These are phyloP conservation scores for Lateolabrax maculatus DNA, from an alignment of 2,797 vertebrate genomes.

Conservation along the genomic window DNA sequence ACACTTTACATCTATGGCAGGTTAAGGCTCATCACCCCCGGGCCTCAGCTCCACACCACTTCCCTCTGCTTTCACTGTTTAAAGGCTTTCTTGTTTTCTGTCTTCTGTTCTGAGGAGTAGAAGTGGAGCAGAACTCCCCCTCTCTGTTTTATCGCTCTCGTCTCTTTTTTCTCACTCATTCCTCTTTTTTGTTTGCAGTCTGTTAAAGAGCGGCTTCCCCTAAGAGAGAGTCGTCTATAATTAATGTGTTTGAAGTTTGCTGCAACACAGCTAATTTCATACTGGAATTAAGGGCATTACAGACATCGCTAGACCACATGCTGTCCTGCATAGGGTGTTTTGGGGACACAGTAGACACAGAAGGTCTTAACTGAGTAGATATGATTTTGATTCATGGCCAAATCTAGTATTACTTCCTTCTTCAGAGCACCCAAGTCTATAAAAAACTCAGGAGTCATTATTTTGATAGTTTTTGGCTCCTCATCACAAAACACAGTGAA, in stretches of 20 bases:
- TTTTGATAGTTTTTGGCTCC: conserved; percentile 62
- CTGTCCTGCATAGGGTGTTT: conserved; percentile 51
- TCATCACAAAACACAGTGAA: conserved; percentile 62
- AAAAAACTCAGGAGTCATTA: conserved; percentile 55
- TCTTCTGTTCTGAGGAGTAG: conserved; percentile 29
- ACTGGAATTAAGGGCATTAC: conserved; percentile 76
- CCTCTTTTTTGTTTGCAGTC: conserved; percentile 65
- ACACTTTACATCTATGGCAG: conserved; percentile 46
- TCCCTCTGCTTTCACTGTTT: conserved; percentile 48
- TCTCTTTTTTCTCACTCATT: conserved; percentile 36
- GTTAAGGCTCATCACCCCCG: conserved; percentile 55
- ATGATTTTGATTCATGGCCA: conserved; percentile 52
- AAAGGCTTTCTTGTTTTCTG: conserved; percentile 39
- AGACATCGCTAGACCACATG: conserved; percentile 61
- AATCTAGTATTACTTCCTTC: conserved; percentile 32
- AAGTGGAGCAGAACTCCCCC: conserved; percentile 53
- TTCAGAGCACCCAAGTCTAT: conserved; percentile 26
- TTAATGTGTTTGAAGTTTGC: conserved; percentile 82
- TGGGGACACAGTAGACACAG: conserved; percentile 30
- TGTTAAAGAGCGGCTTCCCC: conserved; percentile 65
- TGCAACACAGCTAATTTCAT: conserved; percentile 76
- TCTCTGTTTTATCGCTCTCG: conserved; percentile 18
- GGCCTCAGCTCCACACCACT: conserved; percentile 42
- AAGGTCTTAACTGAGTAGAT: conserved; percentile 33
- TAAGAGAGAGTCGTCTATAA: conserved; percentile 77